Conservation (phyloP, 2,888 invertebrate genomes). For the Tenthredo scrophulariae region DNA sequence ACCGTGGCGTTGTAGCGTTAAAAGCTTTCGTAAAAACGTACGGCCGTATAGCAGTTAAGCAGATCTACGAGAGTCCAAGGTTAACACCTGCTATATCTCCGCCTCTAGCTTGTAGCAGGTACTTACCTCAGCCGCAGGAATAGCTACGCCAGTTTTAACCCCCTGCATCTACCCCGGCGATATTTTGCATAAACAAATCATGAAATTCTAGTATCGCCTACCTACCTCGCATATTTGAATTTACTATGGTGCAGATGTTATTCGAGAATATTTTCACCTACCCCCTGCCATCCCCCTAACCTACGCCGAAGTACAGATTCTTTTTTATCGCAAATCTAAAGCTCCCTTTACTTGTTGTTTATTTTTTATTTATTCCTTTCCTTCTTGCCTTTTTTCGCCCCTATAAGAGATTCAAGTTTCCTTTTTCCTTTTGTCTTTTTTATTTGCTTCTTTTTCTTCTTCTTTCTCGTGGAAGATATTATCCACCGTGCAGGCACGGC, state of each 20-base stretch:
- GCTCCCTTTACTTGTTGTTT: neutral
- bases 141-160: constrained; percentile 63
- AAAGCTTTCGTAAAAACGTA: constrained; percentile 65
- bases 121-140: neutral
- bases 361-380: constrained; percentile 26
- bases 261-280: constrained; percentile 5
- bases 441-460: neutral
- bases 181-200: constrained; percentile 50
- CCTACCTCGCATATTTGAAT: constrained; percentile 35
- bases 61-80: constrained; percentile 68
- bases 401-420: neutral
- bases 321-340: constrained; percentile 32
- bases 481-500: neutral
- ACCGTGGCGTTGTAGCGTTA: constrained; percentile 50
- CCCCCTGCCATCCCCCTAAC: too few relatives aligned
- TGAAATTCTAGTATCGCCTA: constrained; percentile 50
- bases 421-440: neutral
- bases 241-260: constrained; percentile 9
- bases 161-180: constrained; percentile 48
- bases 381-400: neutral
- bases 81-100: constrained; percentile 66
- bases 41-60: constrained; percentile 65
- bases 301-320: constrained; percentile 4
- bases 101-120: constrained; percentile 12
- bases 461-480: neutral